Percentiles rank a stretch among this genome's conserved stretches.
Evolutionary conservation across 2,113 vertebrate genomes (phyloP).

Genomic region (Percina caprodes): DNA sequence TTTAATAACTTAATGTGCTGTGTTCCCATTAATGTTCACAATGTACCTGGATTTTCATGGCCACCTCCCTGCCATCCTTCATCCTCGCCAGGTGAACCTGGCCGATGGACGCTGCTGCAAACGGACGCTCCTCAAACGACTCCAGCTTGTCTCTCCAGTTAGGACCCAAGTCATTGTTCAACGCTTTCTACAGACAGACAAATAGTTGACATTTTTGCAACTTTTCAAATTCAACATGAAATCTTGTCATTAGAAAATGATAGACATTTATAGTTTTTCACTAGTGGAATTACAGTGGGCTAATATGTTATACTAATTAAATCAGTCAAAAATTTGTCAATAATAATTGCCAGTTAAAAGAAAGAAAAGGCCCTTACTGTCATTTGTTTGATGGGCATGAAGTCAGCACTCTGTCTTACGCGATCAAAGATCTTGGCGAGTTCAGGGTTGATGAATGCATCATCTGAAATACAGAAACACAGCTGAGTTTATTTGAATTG

Average conservation of each 20-base stretch:
- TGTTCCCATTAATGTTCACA: not conserved
- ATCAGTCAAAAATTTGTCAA: not conserved
- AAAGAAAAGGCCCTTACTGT: conserved; percentile 77
- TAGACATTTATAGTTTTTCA: not conserved
- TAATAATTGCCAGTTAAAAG: not conserved
- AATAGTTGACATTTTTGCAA: not conserved
- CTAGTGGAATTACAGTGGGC: not conserved
- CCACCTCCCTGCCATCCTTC: conserved; percentile 95
- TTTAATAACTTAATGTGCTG: conserved; percentile 7
- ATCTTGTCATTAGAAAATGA: not conserved
- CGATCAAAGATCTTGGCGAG: conserved; percentile 95
- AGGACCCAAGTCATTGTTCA: conserved; percentile 91
- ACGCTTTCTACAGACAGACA: conserved; percentile 87
- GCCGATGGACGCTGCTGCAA: conserved; percentile 96
- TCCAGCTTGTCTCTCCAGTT: conserved; percentile 92
- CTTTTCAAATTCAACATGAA: not conserved
- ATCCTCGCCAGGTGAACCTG: conserved; percentile 95
- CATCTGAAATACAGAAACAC: conserved; percentile 82
- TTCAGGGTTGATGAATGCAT: conserved; percentile 96
- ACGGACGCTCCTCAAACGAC: conserved; percentile 93
- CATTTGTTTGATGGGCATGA: conserved; percentile 97
- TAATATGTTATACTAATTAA: not conserved
- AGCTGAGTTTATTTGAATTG: not conserved
- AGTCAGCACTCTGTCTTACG: conserved; percentile 94
- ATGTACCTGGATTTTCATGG: conserved; percentile 98